Percentiles rank a stretch among this genome's conserved stretches.
These are phyloP conservation scores for Hippocampus zosterae DNA, from an alignment of 2,113 vertebrate genomes.

Conservation along the genomic window DNA sequence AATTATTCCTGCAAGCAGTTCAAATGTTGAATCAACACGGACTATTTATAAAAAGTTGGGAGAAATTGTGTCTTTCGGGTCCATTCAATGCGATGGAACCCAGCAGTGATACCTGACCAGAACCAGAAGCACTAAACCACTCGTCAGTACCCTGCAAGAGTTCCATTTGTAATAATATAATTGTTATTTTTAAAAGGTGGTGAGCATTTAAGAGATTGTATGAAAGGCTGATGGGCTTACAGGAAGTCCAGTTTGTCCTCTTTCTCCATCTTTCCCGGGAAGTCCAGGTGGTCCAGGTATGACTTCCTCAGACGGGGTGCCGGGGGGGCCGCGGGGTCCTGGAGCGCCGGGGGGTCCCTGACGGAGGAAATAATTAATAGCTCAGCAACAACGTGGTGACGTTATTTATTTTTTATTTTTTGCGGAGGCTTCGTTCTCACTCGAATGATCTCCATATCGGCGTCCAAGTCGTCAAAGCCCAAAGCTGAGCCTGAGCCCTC, in stretches of 20 bases:
- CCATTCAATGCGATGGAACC: no score
- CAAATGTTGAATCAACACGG: slow-evolving; percentile 34
- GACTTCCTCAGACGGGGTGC: slow-evolving; percentile 41
- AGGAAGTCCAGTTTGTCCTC: slow-evolving; percentile 75
- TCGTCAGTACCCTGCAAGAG: no score
- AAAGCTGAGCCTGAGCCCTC: slow-evolving; percentile 69
- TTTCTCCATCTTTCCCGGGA: slow-evolving; percentile 75
- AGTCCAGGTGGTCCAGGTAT: slow-evolving; percentile 68
- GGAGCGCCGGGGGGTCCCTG: slow-evolving; percentile 75
- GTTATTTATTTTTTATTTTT: not conserved
- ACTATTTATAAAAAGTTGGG: slow-evolving; percentile 21
- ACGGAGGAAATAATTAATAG: not conserved
- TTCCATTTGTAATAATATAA: slow-evolving; percentile 30
- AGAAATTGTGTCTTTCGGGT: slow-evolving; percentile 58
- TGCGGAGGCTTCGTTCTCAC: slow-evolving; percentile 45
- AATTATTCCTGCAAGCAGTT: not conserved
- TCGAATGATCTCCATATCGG: slow-evolving; percentile 64
- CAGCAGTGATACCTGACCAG: no score
- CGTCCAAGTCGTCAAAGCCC: slow-evolving; percentile 67
- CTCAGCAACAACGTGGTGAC: not conserved
- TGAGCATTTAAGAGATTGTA: not conserved
- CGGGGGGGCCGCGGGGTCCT: slow-evolving; percentile 70
- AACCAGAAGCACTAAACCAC: no score
- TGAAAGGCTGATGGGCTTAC: slow-evolving; percentile 64
- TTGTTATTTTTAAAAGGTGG: not conserved